Evolutionary conservation across 2,113 vertebrate genomes (phyloP).

Genomic region (Neodontobutis hainanensis): DNA sequence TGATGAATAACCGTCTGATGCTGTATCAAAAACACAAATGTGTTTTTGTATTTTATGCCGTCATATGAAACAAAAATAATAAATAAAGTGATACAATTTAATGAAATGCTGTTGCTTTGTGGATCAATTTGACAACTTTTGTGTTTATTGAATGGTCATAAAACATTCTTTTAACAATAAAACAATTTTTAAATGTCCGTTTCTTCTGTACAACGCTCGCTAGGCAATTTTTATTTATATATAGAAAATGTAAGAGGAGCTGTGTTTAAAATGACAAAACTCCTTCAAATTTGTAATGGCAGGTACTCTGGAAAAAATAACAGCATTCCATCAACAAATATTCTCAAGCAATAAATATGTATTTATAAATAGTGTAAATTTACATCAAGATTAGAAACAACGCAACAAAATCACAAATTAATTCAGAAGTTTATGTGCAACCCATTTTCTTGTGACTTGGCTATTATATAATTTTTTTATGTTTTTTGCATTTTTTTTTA

Average conservation of each 20-base stretch:
- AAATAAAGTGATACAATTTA: too few species aligned
- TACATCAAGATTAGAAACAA: constrained; percentile 99
- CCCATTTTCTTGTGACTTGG: constrained; percentile 98
- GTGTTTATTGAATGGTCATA: constrained; percentile 92
- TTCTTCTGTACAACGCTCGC: constrained; percentile 95
- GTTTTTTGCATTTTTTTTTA: constrained; percentile 73
- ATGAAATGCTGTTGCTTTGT: background rate
- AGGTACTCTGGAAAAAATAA: constrained; percentile 99
- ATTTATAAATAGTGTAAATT: constrained; percentile 99
- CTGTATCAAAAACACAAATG: too few species aligned
- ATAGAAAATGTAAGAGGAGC: constrained; percentile 99
- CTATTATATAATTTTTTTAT: constrained; percentile 62
- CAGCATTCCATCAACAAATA: constrained; percentile 99
- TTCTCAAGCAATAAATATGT: constrained; percentile 99
- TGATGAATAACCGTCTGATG: too few species aligned
- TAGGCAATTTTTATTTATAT: constrained; percentile 98
- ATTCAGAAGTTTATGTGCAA: constrained; percentile 99
- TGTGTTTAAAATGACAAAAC: constrained; percentile 98
- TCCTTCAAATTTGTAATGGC: constrained; percentile 99
- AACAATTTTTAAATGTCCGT: constrained; percentile 98
- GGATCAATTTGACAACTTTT: constrained; percentile 74
- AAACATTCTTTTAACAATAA: constrained; percentile 98
- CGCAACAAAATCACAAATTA: constrained; percentile 91
- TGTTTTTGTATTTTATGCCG: too few species aligned
- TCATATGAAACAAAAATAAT: too few species aligned